Evolutionary conservation across 2,797 vertebrate species (phyloP), one percentile per base, ranked within the genome.

Genomic region (Catamblyrhynchus diadema): DNA sequence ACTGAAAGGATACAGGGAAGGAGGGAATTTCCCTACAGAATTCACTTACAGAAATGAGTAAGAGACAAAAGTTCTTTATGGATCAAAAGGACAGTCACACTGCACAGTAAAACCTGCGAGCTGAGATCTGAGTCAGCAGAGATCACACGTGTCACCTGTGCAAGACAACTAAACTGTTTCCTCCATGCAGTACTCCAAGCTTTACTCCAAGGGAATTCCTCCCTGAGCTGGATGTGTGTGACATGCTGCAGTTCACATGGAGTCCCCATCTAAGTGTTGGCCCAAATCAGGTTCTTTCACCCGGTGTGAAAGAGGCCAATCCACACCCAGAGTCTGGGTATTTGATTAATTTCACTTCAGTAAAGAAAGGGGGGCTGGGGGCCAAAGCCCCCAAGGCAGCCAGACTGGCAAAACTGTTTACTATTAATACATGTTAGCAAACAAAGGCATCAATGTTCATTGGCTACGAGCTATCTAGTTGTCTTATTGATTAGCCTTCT

Each of bases 211-310:
- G 27, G n/a, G 32, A 54, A 30, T 45, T 45, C 57, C 41, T 22
- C 20, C n/a, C 47, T 30, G 44, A 56, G 42, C 32, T 51, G 51
- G 51, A 59, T 12, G 37, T 3, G 24, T 39, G 19, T 3, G 32
- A 53, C 41, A 51, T 0, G 0, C 54, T 45, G 54, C 48, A 51
- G 41, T 3, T 75, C 35, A 15, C 30, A 18, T 0, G 8, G 37
- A 59, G 25, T 8, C 19, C 12, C 17, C 42, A 57, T 3, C 28
- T 35, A 37, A 30, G 8, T 33, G n/a, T 1, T 25, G 57, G 30
- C 37, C n/a, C 64, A 42, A 75, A 42, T 8, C 32, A 82, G 48
- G 62, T 18, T 74, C 56, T n/a, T 48, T 25, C 11, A 56, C 11
- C 8, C 0, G 0, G 10, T n/a, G 48, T 62, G 42, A 20, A 50